Conservation (phyloP, 2,113 vertebrate genomes). For the Heptranchias perlo region DNA sequence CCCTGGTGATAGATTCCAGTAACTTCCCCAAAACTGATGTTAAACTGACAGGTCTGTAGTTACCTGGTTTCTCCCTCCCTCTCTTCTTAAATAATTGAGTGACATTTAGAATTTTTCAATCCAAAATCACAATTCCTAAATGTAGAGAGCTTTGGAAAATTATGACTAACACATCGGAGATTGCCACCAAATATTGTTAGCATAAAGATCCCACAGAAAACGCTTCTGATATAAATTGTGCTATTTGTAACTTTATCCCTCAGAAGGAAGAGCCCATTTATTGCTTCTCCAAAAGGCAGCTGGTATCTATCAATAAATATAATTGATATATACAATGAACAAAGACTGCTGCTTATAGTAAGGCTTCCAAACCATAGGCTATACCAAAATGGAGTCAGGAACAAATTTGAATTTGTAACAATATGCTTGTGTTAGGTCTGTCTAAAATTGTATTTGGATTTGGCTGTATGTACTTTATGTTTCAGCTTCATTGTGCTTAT, state of each 20-base stretch:
- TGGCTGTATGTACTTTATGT: background rate
- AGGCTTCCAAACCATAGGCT: background rate
- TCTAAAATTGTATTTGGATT: background rate
- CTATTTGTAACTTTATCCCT: too few relatives aligned
- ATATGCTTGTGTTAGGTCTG: background rate
- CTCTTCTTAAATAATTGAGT: too few relatives aligned
- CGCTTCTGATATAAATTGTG: background rate
- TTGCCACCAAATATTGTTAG: background rate
- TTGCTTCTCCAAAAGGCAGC: background rate
- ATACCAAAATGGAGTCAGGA: background rate
- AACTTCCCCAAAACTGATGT: too few relatives aligned
- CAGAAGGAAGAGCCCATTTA: too few relatives aligned
- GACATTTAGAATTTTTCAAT: too few relatives aligned
- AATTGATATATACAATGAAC: background rate
- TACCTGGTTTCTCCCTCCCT: too few relatives aligned
- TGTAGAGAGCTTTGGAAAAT: too few relatives aligned
- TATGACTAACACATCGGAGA: too few relatives aligned
- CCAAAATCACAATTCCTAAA: too few relatives aligned
- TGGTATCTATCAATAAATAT: background rate
- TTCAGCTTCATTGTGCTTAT: background rate
- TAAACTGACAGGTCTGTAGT: too few relatives aligned
- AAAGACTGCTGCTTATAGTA: background rate
- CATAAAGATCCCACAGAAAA: background rate
- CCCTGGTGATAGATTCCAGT: background rate
- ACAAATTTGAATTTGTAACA: background rate